Evolutionary conservation across 1,140 invertebrate species (phyloP).

Genomic region (Drosophila suzukii): DNA sequence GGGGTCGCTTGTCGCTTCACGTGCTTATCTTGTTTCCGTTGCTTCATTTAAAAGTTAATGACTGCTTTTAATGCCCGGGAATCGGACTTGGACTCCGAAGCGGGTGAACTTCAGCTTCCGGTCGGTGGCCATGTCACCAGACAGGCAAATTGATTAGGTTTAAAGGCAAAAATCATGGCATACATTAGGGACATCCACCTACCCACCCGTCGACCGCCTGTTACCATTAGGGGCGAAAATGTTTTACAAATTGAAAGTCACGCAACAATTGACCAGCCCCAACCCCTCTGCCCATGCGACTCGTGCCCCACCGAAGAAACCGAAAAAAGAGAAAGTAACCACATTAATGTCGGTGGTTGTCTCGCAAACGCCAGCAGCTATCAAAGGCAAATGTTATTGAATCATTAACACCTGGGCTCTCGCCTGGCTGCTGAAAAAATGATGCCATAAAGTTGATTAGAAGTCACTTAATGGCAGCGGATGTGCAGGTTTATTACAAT

Average conservation of each 20-base stretch:
- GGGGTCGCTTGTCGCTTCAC: slow-evolving; percentile 53
- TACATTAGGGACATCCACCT: slow-evolving; percentile 54
- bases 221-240: slow-evolving; percentile 52
- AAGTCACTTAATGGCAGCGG: slow-evolving; percentile 79
- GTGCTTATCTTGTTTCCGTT: slow-evolving; percentile 82
- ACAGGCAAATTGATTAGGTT: slow-evolving; percentile 80
- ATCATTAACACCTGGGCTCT: slow-evolving; percentile 74
- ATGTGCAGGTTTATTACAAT: slow-evolving; percentile 80
- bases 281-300: background rate
- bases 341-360: slow-evolving; percentile 71
- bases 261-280: slow-evolving; percentile 71
- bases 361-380: slow-evolving; percentile 54
- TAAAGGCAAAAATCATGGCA: slow-evolving; percentile 65
- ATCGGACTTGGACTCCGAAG: slow-evolving; percentile 20
- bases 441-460: slow-evolving; percentile 81
- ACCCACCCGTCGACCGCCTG: slow-evolving; percentile 1
- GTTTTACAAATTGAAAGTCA: slow-evolving; percentile 77
- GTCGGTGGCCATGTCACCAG: slow-evolving; percentile 65
- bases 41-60: slow-evolving; percentile 83
- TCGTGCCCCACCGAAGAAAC: background rate
- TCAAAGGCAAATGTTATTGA: slow-evolving; percentile 80
- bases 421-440: slow-evolving; percentile 44
- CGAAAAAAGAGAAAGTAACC: slow-evolving; percentile 47
- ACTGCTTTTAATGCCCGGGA: slow-evolving; percentile 73
- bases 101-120: slow-evolving; percentile 40